phyloP scores from a whole-genome alignment of 1,140 invertebrate genomes.

The Andricus grossulariae region DNA sequence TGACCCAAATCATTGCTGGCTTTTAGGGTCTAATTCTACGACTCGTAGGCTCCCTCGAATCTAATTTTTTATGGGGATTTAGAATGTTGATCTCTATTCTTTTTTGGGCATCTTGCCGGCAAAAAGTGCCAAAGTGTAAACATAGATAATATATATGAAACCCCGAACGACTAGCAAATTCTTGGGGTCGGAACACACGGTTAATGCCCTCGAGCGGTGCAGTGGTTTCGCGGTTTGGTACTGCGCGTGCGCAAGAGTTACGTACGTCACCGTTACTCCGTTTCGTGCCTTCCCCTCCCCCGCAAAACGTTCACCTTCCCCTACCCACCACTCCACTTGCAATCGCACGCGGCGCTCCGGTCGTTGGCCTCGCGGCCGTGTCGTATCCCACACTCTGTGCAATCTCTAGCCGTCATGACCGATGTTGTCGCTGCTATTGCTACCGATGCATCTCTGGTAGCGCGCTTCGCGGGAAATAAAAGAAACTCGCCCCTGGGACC shows the following conservation, averaged over 20 bases:
- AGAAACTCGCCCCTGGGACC: not conserved
- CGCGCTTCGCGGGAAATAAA: constrained; percentile 46
- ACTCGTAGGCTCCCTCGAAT: no score
- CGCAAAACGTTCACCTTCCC: constrained; percentile 58
- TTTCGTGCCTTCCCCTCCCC: constrained; percentile 63
- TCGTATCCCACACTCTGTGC: constrained; percentile 65
- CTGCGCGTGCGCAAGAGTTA: constrained; percentile 67
- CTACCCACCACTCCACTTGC: constrained; percentile 51
- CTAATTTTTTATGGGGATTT: no score
- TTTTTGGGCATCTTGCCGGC: not conserved
- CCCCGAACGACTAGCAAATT: constrained; percentile 56
- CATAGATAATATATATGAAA: constrained; percentile 44
- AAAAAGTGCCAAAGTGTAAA: constrained; percentile 7
- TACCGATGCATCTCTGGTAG: constrained; percentile 23
- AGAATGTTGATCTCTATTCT: no score
- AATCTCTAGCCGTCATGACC: constrained; percentile 58
- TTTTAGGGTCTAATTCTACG: no score
- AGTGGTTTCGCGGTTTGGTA: constrained; percentile 35
- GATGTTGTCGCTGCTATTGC: constrained; percentile 36
- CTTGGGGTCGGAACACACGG: constrained; percentile 66
- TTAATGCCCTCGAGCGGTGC: constrained; percentile 68
- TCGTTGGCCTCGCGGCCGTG: constrained; percentile 71
- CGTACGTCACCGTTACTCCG: constrained; percentile 75
- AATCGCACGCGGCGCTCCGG: constrained; percentile 65
- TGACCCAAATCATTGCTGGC: no score